Percentiles rank a stretch among this genome's conserved stretches.
Evolutionary conservation across 2,888 invertebrate genomes (phyloP).

Genomic region (Drosophila leonis): DNA sequence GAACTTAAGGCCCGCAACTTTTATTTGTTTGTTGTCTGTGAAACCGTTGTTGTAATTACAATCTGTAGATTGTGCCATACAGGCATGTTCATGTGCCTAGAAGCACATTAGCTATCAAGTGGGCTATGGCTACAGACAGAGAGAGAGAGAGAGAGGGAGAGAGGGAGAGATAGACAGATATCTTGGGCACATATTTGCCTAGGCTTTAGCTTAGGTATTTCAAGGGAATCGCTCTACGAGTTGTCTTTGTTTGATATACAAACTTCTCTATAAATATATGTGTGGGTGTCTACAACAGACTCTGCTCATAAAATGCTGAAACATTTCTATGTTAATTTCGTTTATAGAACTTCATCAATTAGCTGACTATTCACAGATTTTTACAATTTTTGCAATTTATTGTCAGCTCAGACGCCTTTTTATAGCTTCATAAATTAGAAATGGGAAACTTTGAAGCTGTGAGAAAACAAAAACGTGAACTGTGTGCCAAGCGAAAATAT

Average conservation of each 20-base stretch:
- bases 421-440: slow-evolving; percentile 27
- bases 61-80: slow-evolving; percentile 28
- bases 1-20: slow-evolving; percentile 75
- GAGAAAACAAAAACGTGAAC: not conserved
- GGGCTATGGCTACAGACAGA: slow-evolving; percentile 12
- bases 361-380: slow-evolving; percentile 13
- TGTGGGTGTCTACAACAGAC: not conserved
- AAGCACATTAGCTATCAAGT: slow-evolving; percentile 19
- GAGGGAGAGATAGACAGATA: slow-evolving; percentile 1
- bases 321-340: slow-evolving; percentile 11
- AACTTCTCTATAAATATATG: not conserved
- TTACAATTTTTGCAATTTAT: slow-evolving; percentile 11
- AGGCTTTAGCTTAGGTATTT: slow-evolving; percentile 23
- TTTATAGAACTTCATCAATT: slow-evolving; percentile 6
- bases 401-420: slow-evolving; percentile 3
- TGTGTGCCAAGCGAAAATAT: not conserved
- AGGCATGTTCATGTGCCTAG: slow-evolving; percentile 16
- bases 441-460: slow-evolving; percentile 3
- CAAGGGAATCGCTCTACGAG: slow-evolving; percentile 18
- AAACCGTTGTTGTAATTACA: slow-evolving; percentile 69
- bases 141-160: not conserved
- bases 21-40: slow-evolving; percentile 58
- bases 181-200: slow-evolving; percentile 27
- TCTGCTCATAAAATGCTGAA: not conserved
- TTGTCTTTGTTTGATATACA: not conserved